Evolutionary conservation across 2,888 invertebrate genomes (phyloP), one percentile per base, ranked within the genome.

Genomic region (Oligia fasciuncula): DNA sequence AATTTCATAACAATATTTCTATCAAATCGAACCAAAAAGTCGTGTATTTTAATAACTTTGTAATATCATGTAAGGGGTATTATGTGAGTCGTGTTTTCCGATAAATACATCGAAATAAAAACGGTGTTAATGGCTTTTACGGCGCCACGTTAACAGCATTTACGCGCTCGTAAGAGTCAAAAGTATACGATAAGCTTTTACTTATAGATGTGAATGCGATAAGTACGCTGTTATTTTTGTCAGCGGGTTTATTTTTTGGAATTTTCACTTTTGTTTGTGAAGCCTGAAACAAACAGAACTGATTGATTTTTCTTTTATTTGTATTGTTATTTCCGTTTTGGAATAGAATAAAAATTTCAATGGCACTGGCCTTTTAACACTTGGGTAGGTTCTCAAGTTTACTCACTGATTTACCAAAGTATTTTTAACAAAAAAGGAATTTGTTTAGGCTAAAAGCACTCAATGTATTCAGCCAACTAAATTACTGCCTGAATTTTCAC

Each of bases 61-160:
- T 54, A 86, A 77, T 80, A 74, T 49, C 65, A 63, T 73, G 51
- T 73, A 62, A n/a, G 62, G 51, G 70, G 46, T 68, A 65, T 81
- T 79, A 79, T 79, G 63, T 46, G 75, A 80, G 77, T 83, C 76
- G 72, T 83, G 74, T 84, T 87, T 89, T 78, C 78, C 81, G 83
- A 89, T 87, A 90, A 86, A 89, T 86, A 89, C 76, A 84, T 86
- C 79, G 83, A 83, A 87, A 89, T 90, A 89, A 89, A 90, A 86
- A 83, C 68, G 78, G 81, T 84, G 89, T 84, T 89, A 89, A 89
- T 89, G 81, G 87, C 80, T 73, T 80, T 85, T 83, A 82, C 76
- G 90, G 85, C 81, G 87, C 78, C 90, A 81, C 66, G 89, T 87
- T 89, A 89, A 90, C 83, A 81, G 79, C 85, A 85, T 89, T 89